These are phyloP conservation scores for Neodontobutis hainanensis DNA, from an alignment of 2,113 vertebrate genomes.

Conservation along the genomic window DNA sequence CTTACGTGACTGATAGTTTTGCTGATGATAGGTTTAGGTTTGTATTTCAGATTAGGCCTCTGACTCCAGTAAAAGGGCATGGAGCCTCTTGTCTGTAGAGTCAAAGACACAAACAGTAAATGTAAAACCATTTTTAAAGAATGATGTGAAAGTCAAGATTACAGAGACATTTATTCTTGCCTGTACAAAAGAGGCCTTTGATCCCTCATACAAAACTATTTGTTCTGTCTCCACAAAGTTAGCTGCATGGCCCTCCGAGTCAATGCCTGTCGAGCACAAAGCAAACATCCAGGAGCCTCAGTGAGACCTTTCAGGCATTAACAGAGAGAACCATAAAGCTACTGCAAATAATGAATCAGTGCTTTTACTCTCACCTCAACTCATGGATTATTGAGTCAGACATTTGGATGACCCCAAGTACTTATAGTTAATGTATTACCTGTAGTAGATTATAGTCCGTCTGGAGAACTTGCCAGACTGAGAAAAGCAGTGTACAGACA, in stretches of 20 bases:
- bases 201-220: slow-evolving; percentile 90
- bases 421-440: no score
- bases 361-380: no score
- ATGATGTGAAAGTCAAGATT: not conserved
- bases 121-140: not conserved
- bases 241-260: slow-evolving; percentile 96
- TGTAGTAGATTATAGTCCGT: no score
- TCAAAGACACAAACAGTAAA: not conserved
- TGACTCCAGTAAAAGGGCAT: slow-evolving; percentile 99
- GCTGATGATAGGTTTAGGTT: slow-evolving; percentile 95
- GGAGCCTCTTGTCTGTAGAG: slow-evolving; percentile 89
- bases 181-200: slow-evolving; percentile 93
- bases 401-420: no score
- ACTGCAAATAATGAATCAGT: no score
- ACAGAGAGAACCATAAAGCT: not conserved
- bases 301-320: not conserved
- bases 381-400: no score
- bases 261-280: slow-evolving; percentile 83
- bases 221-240: slow-evolving; percentile 99
- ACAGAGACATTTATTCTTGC: slow-evolving; percentile 38
- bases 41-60: slow-evolving; percentile 97
- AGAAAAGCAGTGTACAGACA: no score
- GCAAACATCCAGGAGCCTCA: not conserved
- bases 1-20: slow-evolving; percentile 84
- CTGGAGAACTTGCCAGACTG: no score